A percentile compares a stretch with the other conserved stretches of the same genome.
These are phyloP conservation scores for Pedetes capensis DNA, from an alignment of 2,113 vertebrate species.

Conservation along the genomic window DNA sequence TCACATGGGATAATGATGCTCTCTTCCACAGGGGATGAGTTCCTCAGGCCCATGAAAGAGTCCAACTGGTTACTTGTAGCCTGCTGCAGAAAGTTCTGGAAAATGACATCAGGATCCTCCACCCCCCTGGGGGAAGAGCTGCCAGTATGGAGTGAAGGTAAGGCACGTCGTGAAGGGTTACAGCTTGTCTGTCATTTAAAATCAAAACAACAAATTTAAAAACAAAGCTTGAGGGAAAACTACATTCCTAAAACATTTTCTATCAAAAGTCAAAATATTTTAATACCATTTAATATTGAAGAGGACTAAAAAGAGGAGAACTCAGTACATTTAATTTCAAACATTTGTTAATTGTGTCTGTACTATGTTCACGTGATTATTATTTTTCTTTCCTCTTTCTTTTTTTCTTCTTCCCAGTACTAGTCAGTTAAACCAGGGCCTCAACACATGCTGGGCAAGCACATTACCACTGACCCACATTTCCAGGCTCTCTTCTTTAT, in stretches of 20 bases:
- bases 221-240: background rate
- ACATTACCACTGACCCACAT: too few species aligned
- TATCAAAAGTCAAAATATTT: background rate
- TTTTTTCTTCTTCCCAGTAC: too few species aligned
- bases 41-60: conserved; percentile 82
- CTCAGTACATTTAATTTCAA: background rate
- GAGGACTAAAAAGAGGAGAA: background rate
- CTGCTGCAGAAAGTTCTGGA: conserved; percentile 46
- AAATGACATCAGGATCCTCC: conserved; percentile 22
- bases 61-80: conserved; percentile 58
- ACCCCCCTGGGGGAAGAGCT: conserved; percentile 77
- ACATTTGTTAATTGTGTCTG: background rate
- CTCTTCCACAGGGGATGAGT: conserved; percentile 79
- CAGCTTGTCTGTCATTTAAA: conserved; percentile 90
- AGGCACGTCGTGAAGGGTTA: conserved; percentile 90
- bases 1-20: conserved; percentile 93
- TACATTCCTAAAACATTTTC: background rate
- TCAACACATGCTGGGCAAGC: too few species aligned
- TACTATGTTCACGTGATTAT: background rate
- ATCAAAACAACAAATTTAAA: background rate
- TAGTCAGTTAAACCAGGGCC: too few species aligned
- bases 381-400: too few species aligned
- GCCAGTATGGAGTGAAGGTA: conserved; percentile 90
- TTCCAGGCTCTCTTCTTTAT: too few species aligned
- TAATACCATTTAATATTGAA: background rate